phyloP scores from a whole-genome alignment of 2,888 invertebrate species.

The Clostera curtula region DNA sequence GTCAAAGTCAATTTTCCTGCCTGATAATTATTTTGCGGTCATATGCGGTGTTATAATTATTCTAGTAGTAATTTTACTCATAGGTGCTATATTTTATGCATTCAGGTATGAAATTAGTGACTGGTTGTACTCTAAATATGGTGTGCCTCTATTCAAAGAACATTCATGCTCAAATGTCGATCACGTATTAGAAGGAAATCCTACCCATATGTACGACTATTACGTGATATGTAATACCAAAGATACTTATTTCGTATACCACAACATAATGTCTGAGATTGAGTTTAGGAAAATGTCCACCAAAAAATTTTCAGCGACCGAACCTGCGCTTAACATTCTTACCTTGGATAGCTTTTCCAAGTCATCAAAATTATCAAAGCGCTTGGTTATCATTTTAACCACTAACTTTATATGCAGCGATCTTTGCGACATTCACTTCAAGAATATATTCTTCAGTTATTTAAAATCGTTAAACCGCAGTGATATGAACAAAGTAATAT shows the following conservation, averaged over 20 bases:
- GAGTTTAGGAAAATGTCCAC: slow-evolving; percentile 81
- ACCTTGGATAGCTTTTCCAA: slow-evolving; percentile 67
- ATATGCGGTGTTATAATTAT: slow-evolving; percentile 82
- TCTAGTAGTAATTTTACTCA: slow-evolving; percentile 79
- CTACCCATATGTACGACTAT: slow-evolving; percentile 87
- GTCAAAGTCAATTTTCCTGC: slow-evolving; percentile 77
- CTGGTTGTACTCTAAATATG: slow-evolving; percentile 87
- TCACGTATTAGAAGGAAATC: slow-evolving; percentile 79
- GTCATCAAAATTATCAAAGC: slow-evolving; percentile 66
- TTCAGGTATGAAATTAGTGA: slow-evolving; percentile 85
- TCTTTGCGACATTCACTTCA: slow-evolving; percentile 64
- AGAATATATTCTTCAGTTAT: slow-evolving; percentile 67
- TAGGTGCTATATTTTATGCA: slow-evolving; percentile 82
- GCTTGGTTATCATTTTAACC: slow-evolving; percentile 77
- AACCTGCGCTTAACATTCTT: slow-evolving; percentile 77
- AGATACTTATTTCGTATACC: slow-evolving; percentile 82
- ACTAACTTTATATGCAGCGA: slow-evolving; percentile 65
- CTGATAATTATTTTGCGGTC: slow-evolving; percentile 83
- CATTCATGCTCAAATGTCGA: slow-evolving; percentile 76
- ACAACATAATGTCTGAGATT: slow-evolving; percentile 81
- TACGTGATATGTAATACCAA: slow-evolving; percentile 91
- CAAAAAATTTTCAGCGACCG: slow-evolving; percentile 83
- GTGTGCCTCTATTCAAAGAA: slow-evolving; percentile 84
- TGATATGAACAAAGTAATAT: slow-evolving; percentile 64
- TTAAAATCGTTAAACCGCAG: slow-evolving; percentile 63